A percentile compares a stretch with the other conserved stretches of the same genome.
Conservation (phyloP, 2,113 vertebrate species). For the Lycaon pictus region DNA sequence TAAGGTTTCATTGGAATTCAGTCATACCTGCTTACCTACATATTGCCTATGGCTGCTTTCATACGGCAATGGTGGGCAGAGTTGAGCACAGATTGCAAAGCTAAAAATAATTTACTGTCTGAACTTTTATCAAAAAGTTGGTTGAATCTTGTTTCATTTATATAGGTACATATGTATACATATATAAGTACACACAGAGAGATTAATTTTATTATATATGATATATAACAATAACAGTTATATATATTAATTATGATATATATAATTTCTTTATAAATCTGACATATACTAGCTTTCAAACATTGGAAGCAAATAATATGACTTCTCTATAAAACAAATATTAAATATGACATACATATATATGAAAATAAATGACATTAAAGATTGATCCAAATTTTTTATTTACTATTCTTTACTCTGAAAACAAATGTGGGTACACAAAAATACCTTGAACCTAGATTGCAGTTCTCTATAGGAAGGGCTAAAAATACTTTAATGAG, state of each 20-base stretch:
- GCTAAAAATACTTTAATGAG: neutral
- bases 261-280: neutral
- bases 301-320: neutral
- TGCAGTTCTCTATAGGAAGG: neutral
- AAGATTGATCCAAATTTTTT: neutral
- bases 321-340: slow-evolving; percentile 5
- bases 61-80: neutral
- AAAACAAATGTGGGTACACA: neutral
- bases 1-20: neutral
- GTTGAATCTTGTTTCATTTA: neutral
- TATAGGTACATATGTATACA: neutral
- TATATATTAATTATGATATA: neutral
- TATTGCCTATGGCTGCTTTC: neutral
- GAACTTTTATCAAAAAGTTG: neutral
- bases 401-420: neutral
- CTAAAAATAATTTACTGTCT: neutral
- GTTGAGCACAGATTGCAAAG: neutral
- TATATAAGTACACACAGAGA: neutral
- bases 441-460: neutral
- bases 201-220: neutral
- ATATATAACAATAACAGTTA: neutral
- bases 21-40: neutral
- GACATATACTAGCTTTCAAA: neutral
- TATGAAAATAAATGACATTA: neutral
- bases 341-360: neutral